Conservation (phyloP, 1,140 invertebrate species). For the Drosophila yakuba region DNA sequence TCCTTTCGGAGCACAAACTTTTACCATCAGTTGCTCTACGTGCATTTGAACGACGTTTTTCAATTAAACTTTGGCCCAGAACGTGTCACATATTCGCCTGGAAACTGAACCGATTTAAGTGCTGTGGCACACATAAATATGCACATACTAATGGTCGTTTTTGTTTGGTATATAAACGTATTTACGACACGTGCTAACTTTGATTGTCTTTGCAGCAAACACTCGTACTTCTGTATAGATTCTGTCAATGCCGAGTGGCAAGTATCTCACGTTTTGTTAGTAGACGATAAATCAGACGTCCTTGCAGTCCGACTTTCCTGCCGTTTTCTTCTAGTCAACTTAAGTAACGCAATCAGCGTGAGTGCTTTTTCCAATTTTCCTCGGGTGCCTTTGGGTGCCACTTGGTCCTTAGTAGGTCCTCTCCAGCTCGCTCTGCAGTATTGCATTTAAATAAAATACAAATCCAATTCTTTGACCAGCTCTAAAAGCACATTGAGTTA, state of each 20-base stretch:
- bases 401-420: conserved; percentile 14
- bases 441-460: conserved; percentile 56
- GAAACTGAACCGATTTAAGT: conserved; percentile 38
- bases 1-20: not conserved
- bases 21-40: not conserved
- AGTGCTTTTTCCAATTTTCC: conserved; percentile 65
- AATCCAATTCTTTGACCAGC: conserved; percentile 58
- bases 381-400: not conserved
- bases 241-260: conserved; percentile 44
- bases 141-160: conserved; percentile 51
- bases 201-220: conserved; percentile 54
- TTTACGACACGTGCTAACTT: conserved; percentile 63
- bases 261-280: conserved; percentile 58
- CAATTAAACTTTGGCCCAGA: conserved; percentile 50
- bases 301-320: conserved; percentile 37
- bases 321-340: conserved; percentile 42
- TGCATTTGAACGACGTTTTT: conserved; percentile 14
- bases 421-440: conserved; percentile 13
- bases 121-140: conserved; percentile 48
- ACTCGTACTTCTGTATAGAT: conserved; percentile 29
- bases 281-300: conserved; percentile 58
- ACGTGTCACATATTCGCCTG: conserved; percentile 10
- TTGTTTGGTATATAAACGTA: conserved; percentile 51
- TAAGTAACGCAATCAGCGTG: conserved; percentile 68
- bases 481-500: conserved; percentile 55